A percentile compares a stretch with the other conserved stretches of the same genome.
Conservation (phyloP, 1,140 invertebrate genomes). For the Chrysoperla carnea region DNA sequence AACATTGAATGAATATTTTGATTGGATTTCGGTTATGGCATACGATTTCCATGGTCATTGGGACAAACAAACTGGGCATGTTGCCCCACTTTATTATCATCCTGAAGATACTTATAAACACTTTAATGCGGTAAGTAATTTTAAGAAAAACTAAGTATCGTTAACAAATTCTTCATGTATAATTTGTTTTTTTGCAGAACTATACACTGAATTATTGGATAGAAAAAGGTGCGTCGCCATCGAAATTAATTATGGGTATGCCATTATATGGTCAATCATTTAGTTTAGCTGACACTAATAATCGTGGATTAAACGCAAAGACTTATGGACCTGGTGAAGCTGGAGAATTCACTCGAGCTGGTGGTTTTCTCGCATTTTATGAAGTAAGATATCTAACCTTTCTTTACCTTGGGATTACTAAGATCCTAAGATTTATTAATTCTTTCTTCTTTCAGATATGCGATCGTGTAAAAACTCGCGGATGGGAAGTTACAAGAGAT, state of each 20-base stretch:
- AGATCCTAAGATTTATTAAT: not conserved
- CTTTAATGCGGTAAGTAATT: conserved; percentile 50
- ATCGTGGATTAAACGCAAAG: conserved; percentile 41
- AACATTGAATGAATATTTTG: conserved; percentile 45
- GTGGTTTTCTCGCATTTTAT: conserved; percentile 70
- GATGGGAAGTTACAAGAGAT: conserved; percentile 48
- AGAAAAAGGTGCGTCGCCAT: conserved; percentile 44
- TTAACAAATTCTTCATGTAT: conserved; percentile 3
- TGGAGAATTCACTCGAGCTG: conserved; percentile 57
- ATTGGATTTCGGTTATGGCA: conserved; percentile 81
- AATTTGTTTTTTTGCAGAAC: conserved; percentile 38
- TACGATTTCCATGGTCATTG: conserved; percentile 82
- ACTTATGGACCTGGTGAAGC: conserved; percentile 56
- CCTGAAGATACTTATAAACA: conserved; percentile 53
- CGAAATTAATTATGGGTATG: conserved; percentile 63
- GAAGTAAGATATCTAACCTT: conserved; percentile 33
- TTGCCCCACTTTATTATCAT: conserved; percentile 59
- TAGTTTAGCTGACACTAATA: conserved; percentile 38
- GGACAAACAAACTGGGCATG: conserved; percentile 77
- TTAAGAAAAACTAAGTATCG: not conserved
- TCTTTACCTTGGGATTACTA: too few species aligned
- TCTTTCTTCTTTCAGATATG: conserved; percentile 34
- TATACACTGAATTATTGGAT: conserved; percentile 69
- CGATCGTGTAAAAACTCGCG: conserved; percentile 31
- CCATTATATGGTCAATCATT: conserved; percentile 73